Percentiles rank a stretch among this genome's conserved stretches.
Evolutionary conservation across 1,140 invertebrate species (phyloP).

Genomic region (Chironomus tepperi): DNA sequence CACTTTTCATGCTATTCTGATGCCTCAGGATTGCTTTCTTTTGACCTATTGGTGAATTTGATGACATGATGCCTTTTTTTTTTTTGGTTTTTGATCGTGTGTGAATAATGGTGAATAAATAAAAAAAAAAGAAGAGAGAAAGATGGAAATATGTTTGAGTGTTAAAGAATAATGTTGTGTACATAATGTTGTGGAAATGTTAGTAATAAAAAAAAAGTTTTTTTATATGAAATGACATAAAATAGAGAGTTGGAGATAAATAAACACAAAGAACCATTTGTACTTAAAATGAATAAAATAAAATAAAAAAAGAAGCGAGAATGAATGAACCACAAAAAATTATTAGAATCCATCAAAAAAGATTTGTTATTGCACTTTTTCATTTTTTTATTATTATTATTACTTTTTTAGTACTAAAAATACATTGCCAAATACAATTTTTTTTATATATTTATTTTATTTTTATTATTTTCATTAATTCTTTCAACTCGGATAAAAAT

Average conservation of each 20-base stretch:
- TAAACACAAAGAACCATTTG: neutral
- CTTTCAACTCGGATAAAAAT: neutral
- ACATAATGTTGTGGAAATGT: neutral
- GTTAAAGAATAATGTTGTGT: neutral
- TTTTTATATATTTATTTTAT: too few species aligned
- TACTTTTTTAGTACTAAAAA: constrained; percentile 1
- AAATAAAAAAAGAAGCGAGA: neutral
- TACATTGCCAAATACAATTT: neutral
- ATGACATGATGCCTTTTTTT: neutral
- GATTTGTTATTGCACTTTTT: constrained; percentile 7
- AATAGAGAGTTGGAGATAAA: neutral
- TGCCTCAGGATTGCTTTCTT: constrained; percentile 10
- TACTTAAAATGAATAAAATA: neutral
- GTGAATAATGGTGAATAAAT: neutral
- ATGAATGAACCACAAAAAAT: neutral
- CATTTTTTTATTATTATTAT: neutral
- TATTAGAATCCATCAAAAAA: constrained; percentile 11
- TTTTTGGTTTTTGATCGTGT: neutral
- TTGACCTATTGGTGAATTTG: neutral
- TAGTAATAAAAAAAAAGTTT: neutral
- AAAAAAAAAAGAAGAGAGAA: neutral
- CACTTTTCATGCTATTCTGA: constrained; percentile 8
- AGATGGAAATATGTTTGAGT: neutral
- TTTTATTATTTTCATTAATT: too few species aligned
- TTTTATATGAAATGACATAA: neutral